phyloP scores from a whole-genome alignment of 2,797 vertebrate genomes.

The Botia kubotai region DNA sequence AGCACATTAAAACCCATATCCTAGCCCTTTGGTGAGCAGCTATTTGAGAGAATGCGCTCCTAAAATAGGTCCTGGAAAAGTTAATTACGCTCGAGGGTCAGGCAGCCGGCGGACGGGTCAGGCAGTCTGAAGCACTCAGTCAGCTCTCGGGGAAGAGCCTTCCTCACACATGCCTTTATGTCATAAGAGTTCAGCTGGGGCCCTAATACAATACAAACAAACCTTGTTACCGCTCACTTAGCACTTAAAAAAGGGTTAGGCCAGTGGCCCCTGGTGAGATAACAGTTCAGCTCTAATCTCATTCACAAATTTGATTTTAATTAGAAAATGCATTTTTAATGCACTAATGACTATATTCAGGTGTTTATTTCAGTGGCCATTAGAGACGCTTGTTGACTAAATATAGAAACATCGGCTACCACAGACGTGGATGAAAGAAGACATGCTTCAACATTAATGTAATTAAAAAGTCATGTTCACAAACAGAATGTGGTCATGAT shows the following conservation, averaged over 20 bases:
- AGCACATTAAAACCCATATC: conserved; percentile 23
- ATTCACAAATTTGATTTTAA: conserved; percentile 54
- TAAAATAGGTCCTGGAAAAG: conserved; percentile 58
- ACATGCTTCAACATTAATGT: not conserved
- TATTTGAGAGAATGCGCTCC: conserved; percentile 42
- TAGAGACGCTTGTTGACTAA: conserved; percentile 14
- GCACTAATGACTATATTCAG: conserved; percentile 20
- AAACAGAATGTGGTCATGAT: not conserved
- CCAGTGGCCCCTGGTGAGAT: conserved; percentile 30
- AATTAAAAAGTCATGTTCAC: not conserved
- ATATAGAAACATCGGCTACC: conserved; percentile 5
- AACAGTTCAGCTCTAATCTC: conserved; percentile 53
- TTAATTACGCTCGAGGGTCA: conserved; percentile 62
- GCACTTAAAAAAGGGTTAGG: conserved; percentile 52
- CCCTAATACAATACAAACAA: conserved; percentile 55
- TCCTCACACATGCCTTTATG: conserved; percentile 53
- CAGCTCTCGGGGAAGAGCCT: conserved; percentile 40
- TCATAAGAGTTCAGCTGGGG: conserved; percentile 27
- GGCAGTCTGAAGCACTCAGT: conserved; percentile 30
- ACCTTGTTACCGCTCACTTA: conserved; percentile 56
- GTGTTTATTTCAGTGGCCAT: conserved; percentile 41
- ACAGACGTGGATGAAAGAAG: not conserved
- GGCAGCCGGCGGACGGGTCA: conserved; percentile 48
- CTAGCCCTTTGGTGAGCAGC: conserved; percentile 40
- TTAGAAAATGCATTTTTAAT: conserved; percentile 50